Evolutionary conservation across 2,888 invertebrate genomes (phyloP).

Genomic region (Sylvicola cinctus): DNA sequence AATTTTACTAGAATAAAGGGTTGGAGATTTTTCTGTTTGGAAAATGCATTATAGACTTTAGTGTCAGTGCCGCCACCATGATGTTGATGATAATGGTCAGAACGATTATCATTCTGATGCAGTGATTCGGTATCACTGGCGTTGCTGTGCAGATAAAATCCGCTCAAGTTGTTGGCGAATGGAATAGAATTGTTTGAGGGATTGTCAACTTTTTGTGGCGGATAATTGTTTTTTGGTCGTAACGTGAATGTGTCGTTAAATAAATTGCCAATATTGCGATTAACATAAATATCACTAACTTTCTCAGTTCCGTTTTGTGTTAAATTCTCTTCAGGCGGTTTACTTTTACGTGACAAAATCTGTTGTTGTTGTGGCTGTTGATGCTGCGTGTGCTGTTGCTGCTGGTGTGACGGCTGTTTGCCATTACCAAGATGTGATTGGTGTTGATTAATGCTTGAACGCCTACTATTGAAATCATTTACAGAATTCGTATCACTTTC

Average conservation of each 20-base stretch:
- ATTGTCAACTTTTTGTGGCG: no score
- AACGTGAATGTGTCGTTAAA: slow-evolving; percentile 1
- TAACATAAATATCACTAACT: slow-evolving; percentile 11
- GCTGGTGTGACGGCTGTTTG: no score
- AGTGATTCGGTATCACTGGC: background rate
- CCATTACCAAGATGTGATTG: no score
- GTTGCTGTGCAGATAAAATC: no score
- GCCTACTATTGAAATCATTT: background rate
- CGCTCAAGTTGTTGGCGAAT: background rate
- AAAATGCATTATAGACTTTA: slow-evolving; percentile 10
- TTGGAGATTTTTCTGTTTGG: slow-evolving; percentile 7
- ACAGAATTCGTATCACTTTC: background rate
- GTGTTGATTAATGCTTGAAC: no score
- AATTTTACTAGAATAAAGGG: background rate
- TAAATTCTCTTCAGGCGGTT: slow-evolving; percentile 3
- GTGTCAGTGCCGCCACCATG: background rate
- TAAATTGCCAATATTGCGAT: slow-evolving; percentile 6
- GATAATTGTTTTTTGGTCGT: no score
- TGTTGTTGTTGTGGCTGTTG: no score
- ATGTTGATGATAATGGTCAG: background rate
- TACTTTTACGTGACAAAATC: slow-evolving; percentile 2
- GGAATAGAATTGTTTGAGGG: background rate
- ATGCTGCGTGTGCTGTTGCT: no score
- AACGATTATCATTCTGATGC: background rate
- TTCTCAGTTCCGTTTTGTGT: slow-evolving; percentile 6